phyloP scores from a whole-genome alignment of 2,113 vertebrate genomes.

The Paralichthys olivaceus region DNA sequence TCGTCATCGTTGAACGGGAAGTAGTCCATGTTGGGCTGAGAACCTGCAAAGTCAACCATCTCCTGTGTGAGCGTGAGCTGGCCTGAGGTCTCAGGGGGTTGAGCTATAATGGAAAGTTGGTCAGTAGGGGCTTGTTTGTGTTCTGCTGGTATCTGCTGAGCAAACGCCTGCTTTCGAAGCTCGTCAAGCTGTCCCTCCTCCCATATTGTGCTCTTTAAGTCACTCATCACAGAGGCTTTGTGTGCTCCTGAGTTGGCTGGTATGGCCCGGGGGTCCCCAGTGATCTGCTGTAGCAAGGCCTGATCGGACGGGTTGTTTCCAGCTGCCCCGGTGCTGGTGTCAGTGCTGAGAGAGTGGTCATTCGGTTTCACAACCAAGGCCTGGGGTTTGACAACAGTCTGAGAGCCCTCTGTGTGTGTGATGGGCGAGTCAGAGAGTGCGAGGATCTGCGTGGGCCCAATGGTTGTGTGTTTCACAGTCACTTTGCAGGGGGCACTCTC shows the following conservation, averaged over 20 bases:
- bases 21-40: constrained; percentile 91
- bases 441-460: constrained; percentile 77
- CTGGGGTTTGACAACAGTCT: constrained; percentile 81
- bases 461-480: constrained; percentile 79
- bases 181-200: constrained; percentile 87
- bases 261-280: constrained; percentile 85
- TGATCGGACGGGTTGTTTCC: constrained; percentile 83
- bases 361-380: constrained; percentile 85
- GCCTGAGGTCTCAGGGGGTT: constrained; percentile 84
- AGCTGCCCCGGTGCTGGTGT: constrained; percentile 74
- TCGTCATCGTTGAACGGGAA: constrained; percentile 98
- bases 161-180: constrained; percentile 80
- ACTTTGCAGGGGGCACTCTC: constrained; percentile 86
- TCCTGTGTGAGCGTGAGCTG: constrained; percentile 90
- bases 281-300: constrained; percentile 87
- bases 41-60: constrained; percentile 90
- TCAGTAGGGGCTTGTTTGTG: constrained; percentile 84
- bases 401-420: constrained; percentile 83
- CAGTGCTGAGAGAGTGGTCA: constrained; percentile 82
- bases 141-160: constrained; percentile 85
- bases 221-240: constrained; percentile 80
- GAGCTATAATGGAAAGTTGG: constrained; percentile 82
- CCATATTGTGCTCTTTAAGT: constrained; percentile 91
- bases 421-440: constrained; percentile 82
- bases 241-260: constrained; percentile 85